Conservation (phyloP, 2,113 vertebrate genomes). For the Genyomyrus donnyi region DNA sequence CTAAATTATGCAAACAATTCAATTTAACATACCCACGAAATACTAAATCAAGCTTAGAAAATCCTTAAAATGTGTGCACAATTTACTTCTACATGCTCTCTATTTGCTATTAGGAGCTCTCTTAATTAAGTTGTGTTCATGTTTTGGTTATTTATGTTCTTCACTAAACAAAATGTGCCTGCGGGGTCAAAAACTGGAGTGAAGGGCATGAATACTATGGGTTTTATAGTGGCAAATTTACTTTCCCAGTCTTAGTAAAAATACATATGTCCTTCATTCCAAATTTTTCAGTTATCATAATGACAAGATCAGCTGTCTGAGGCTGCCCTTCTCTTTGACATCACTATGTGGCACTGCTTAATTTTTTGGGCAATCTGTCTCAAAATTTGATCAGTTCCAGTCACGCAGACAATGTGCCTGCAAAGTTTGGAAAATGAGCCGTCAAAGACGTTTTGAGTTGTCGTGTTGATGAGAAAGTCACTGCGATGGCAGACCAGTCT, state of each 20-base stretch:
- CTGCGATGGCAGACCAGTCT: not conserved
- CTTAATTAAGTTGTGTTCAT: not conserved
- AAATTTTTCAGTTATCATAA: slow-evolving; percentile 52
- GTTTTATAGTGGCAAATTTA: not conserved
- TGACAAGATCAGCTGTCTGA: not conserved
- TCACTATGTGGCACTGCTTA: not conserved
- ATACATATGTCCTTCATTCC: slow-evolving; percentile 19
- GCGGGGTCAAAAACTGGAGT: not conserved
- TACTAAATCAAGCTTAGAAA: not conserved
- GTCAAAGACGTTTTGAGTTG: not conserved
- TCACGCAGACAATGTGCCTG: not conserved
- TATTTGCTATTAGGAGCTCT: not conserved
- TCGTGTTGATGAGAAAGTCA: not conserved
- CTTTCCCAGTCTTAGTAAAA: not conserved
- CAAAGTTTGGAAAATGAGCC: not conserved
- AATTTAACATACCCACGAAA: not conserved
- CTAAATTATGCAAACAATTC: not conserved
- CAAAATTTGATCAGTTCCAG: not conserved
- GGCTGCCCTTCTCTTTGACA: not conserved
- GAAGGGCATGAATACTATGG: not conserved
- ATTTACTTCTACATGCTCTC: not conserved
- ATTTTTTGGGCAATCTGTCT: not conserved
- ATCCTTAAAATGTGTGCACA: not conserved
- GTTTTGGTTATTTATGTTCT: not conserved
- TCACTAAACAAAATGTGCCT: not conserved